Percentiles rank a stretch among this genome's conserved stretches.
Evolutionary conservation across 2,113 vertebrate genomes (phyloP).

Genomic region (Bos taurus): ARS-UCD2.0 NC_037328.1:122559001-122559500

Average conservation of each 20-base stretch:
- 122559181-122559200: conserved; percentile 1
- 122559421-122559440: not conserved
- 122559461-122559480: not conserved
- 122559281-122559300: not conserved
- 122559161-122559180: not conserved
- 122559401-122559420: not conserved
- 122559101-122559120: not conserved
- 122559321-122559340: conserved; percentile 4
- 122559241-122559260: conserved; percentile 37
- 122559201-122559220: conserved; percentile 6
- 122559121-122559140: not conserved
- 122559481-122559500: not conserved
- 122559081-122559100: not conserved
- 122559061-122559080: not conserved
- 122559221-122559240: not conserved
- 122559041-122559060: not conserved
- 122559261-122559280: not conserved
- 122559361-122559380: not conserved
- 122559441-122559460: not conserved
- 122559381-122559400: not conserved
- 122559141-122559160: not conserved
- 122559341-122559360: not conserved
- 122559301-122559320: conserved; percentile 9
- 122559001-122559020: not conserved
- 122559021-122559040: not conserved